phyloP scores from a whole-genome alignment of 2,797 vertebrate species.

The Lagorchestes hirsutus region DNA sequence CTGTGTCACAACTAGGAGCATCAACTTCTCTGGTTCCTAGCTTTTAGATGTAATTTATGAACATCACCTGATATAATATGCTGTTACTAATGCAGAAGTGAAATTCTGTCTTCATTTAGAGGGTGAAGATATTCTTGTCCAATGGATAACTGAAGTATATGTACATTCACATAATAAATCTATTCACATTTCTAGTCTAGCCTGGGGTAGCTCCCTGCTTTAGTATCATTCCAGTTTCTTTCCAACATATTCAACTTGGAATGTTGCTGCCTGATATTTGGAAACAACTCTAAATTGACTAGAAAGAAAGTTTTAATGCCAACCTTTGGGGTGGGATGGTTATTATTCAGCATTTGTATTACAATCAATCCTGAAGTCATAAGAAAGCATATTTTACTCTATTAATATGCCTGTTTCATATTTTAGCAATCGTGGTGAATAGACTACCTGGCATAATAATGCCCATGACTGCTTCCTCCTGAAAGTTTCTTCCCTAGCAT shows the following conservation, averaged over 20 bases:
- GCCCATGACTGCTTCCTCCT: conserved; percentile 69
- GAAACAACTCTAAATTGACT: conserved; percentile 85
- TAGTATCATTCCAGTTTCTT: conserved; percentile 77
- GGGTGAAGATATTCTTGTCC: conserved; percentile 74
- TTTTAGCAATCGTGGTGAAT: conserved; percentile 66
- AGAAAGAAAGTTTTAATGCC: conserved; percentile 91
- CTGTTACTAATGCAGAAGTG: conserved; percentile 60
- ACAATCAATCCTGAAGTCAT: conserved; percentile 65
- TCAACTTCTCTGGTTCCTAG: conserved; percentile 55
- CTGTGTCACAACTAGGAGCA: conserved; percentile 39
- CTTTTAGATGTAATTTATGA: conserved; percentile 60
- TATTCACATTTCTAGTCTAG: conserved; percentile 75
- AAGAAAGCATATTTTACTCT: conserved; percentile 61
- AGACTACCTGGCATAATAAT: conserved; percentile 72
- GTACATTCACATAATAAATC: conserved; percentile 59
- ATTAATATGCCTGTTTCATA: conserved; percentile 48
- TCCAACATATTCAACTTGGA: conserved; percentile 80
- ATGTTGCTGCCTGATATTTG: conserved; percentile 88
- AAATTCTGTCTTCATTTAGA: conserved; percentile 72
- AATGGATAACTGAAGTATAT: conserved; percentile 73
- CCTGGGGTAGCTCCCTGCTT: conserved; percentile 81
- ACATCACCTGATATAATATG: conserved; percentile 49
- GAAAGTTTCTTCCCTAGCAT: conserved; percentile 65
- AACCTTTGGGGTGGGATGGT: conserved; percentile 82
- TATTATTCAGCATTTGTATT: conserved; percentile 76